Conservation (phyloP, 2,113 vertebrate species). For the Amphilophus citrinellus region DNA sequence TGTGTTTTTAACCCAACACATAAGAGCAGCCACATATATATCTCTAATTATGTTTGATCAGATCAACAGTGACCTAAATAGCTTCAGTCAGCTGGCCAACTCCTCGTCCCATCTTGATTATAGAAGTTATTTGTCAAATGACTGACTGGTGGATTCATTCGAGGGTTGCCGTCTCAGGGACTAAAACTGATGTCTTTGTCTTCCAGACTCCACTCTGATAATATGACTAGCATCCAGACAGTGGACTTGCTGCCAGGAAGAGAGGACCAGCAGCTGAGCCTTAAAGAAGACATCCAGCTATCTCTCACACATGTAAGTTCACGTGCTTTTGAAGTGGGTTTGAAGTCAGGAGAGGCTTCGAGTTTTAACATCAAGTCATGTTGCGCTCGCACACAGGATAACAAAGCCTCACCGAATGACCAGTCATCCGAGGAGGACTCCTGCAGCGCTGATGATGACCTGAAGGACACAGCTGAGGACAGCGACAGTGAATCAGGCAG, state of each 20-base stretch:
- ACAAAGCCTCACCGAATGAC: neutral
- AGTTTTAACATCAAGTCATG: conserved; percentile 8
- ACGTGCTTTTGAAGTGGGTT: conserved; percentile 25
- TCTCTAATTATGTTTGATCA: conserved; percentile 9
- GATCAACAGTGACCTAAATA: conserved; percentile 20
- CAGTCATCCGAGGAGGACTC: conserved; percentile 68
- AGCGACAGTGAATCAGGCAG: conserved; percentile 69
- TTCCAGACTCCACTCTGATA: conserved; percentile 57
- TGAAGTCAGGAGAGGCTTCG: neutral
- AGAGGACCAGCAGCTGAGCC: conserved; percentile 50
- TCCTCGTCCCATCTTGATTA: conserved; percentile 30
- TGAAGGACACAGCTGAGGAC: conserved; percentile 60
- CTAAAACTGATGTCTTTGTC: conserved; percentile 61
- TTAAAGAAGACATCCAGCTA: conserved; percentile 66
- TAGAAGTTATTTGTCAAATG: conserved; percentile 46
- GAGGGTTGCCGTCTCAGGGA: conserved; percentile 35
- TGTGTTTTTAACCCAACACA: neutral
- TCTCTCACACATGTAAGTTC: conserved; percentile 62
- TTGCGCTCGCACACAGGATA: conserved; percentile 37
- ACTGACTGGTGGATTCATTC: conserved; percentile 41
- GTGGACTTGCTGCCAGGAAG: conserved; percentile 54
- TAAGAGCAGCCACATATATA: neutral
- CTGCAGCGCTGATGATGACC: conserved; percentile 59
- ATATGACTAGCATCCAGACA: conserved; percentile 66
- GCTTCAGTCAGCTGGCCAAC: neutral